phyloP scores from a whole-genome alignment of 2,113 vertebrate genomes.

The Pterocles orientalis region DNA sequence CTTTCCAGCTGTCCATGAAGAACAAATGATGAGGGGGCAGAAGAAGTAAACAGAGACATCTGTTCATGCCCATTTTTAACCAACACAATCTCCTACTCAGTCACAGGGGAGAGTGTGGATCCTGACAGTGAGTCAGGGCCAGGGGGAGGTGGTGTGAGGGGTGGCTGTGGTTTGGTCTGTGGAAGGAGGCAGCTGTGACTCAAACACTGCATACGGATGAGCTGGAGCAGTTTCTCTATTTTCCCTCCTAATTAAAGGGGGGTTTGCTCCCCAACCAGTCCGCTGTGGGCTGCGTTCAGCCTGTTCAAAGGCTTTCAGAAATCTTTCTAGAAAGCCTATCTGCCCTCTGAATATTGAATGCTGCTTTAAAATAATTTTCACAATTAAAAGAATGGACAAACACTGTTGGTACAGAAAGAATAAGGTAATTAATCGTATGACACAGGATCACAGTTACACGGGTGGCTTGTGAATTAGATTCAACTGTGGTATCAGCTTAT shows the following conservation, averaged over 20 bases:
- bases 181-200: slow-evolving; percentile 7
- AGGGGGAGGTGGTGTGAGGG: slow-evolving; percentile 14
- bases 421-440: not conserved
- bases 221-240: not conserved
- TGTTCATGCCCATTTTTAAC: slow-evolving; percentile 38
- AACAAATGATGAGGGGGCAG: slow-evolving; percentile 25
- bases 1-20: not conserved
- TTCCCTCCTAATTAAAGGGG: not conserved
- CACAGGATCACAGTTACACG: not conserved
- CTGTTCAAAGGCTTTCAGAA: not conserved
- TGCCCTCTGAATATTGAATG: not conserved
- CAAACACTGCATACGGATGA: not conserved
- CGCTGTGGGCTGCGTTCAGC: not conserved
- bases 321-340: not conserved
- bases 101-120: not conserved
- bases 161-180: slow-evolving; percentile 5
- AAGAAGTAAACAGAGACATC: slow-evolving; percentile 44
- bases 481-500: not conserved
- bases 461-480: not conserved
- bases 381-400: not conserved
- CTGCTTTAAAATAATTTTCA: not conserved
- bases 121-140: slow-evolving; percentile 49
- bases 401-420: not conserved
- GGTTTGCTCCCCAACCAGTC: not conserved
- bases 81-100: slow-evolving; percentile 44